Conservation (phyloP, 1,140 invertebrate genomes). For the Trichonephila clavata region DNA sequence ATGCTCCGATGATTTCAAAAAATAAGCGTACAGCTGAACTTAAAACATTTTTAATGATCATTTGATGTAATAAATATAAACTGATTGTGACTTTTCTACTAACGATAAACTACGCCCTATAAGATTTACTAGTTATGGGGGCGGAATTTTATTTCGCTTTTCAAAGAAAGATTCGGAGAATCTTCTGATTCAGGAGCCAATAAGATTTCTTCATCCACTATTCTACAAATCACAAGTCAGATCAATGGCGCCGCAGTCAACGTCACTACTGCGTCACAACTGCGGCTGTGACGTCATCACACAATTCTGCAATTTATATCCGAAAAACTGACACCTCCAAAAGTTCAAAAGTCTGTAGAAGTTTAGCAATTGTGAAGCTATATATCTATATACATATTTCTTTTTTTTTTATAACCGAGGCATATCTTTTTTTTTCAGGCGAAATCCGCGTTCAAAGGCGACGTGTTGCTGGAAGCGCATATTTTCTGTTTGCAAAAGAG, state of each 20-base stretch:
- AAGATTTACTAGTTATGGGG: neutral
- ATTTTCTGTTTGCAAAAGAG: neutral
- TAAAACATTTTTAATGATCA: neutral
- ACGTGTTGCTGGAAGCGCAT: neutral
- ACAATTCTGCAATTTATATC: slow-evolving; percentile 40
- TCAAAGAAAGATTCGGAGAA: slow-evolving; percentile 9
- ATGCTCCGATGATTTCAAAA: neutral
- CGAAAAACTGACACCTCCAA: slow-evolving; percentile 51
- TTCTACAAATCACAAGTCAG: slow-evolving; percentile 52
- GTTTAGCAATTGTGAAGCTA: slow-evolving; percentile 11
- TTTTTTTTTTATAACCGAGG: neutral
- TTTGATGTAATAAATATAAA: neutral
- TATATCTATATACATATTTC: neutral
- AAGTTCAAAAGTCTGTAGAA: slow-evolving; percentile 66
- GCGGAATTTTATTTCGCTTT: neutral
- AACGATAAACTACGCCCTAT: neutral
- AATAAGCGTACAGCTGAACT: neutral
- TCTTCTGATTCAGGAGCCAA: slow-evolving; percentile 41
- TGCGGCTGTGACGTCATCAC: slow-evolving; percentile 65
- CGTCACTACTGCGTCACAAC: slow-evolving; percentile 70
- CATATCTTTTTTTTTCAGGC: neutral
- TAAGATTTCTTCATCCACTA: neutral
- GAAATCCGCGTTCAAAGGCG: neutral
- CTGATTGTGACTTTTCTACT: neutral
- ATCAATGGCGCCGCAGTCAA: slow-evolving; percentile 70